Base-by-base conservation (phyloP, 1,140 invertebrate genomes). In the Andrena cerasifolii region DNA sequence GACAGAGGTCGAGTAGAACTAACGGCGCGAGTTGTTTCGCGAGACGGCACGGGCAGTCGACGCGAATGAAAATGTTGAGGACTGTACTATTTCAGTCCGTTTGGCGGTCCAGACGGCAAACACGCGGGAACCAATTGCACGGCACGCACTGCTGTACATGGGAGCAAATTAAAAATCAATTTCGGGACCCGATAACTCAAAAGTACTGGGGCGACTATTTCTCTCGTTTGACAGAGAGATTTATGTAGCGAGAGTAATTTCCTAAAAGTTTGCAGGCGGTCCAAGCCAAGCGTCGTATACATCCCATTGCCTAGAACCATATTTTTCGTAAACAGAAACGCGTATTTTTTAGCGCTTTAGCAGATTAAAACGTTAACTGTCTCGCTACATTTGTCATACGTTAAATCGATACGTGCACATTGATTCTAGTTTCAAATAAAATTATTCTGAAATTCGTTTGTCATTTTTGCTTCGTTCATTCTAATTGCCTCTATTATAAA, bases 101-200 rank as follows among this genome's bases (percentile, higher is more conserved):
- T 79, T 83, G 81, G 82, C 72, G 78, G 83, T 86, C 78, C 85
- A 89, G 86, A 88, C 88, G 86, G 66, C 82, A 90, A 90, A 90
- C 82, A 89, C 79, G 77, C 62, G 72, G 33, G 68, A 78, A 76
- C 56, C 62, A 79, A 81, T 63, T 82, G 82, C 70, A 45, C 26
- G 45, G 51, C 59, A 56, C 70, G 53, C 67, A 58, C 72, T 40
- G 73, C 28, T 28, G 26, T 58, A 53, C 61, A 49, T 65, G 49
- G 58, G 65, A 77, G 63, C 76, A 87, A 90, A 89, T 90, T 89
- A 91, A 90, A 91, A 91, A 91, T 90, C 90, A 90, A 90, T 91
- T 84, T 70, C 56, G 85, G 68, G 33, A 58, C 24, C 31, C 8
- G 73, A 12, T 68, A 76, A 68, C 68, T 68, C 24, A 40, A 58